phyloP scores from a whole-genome alignment of 1,140 invertebrate species.

The Whitmania pigra region DNA sequence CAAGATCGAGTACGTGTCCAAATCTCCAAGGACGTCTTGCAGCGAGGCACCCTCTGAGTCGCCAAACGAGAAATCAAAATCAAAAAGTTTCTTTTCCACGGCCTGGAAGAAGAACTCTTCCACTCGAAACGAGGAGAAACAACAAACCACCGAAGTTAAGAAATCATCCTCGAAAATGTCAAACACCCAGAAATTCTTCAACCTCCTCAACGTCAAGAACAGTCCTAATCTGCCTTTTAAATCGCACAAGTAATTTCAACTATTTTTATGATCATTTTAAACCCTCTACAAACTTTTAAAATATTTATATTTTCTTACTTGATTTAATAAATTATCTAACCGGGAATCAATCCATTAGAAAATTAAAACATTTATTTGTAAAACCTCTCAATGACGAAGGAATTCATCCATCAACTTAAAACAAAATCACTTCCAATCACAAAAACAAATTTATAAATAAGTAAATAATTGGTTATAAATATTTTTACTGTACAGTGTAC shows the following conservation, averaged over 20 bases:
- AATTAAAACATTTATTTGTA: not conserved
- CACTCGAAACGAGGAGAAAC: no score
- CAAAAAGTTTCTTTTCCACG: not conserved
- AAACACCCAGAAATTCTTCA: not conserved
- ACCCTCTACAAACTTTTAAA: not conserved
- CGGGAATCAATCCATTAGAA: not conserved
- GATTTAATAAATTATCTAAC: not conserved
- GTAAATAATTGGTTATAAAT: no score
- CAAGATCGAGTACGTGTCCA: not conserved
- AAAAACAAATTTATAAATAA: no score
- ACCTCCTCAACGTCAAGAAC: conserved; percentile 8
- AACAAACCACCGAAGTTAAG: not conserved
- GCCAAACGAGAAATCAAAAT: not conserved
- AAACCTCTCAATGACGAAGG: not conserved
- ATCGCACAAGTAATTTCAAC: not conserved
- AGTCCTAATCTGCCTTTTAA: not conserved
- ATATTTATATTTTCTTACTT: not conserved
- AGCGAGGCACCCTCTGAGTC: not conserved
- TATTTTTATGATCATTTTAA: not conserved
- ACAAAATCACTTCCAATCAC: no score
- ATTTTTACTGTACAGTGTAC: no score
- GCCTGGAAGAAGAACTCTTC: not conserved
- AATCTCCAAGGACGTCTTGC: not conserved
- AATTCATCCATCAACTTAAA: not conserved
- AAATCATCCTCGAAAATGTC: not conserved